Evolutionary conservation across 2,888 invertebrate genomes (phyloP), one percentile per base, ranked within the genome.

Genomic region (Caenorhabditis plicata): DNA sequence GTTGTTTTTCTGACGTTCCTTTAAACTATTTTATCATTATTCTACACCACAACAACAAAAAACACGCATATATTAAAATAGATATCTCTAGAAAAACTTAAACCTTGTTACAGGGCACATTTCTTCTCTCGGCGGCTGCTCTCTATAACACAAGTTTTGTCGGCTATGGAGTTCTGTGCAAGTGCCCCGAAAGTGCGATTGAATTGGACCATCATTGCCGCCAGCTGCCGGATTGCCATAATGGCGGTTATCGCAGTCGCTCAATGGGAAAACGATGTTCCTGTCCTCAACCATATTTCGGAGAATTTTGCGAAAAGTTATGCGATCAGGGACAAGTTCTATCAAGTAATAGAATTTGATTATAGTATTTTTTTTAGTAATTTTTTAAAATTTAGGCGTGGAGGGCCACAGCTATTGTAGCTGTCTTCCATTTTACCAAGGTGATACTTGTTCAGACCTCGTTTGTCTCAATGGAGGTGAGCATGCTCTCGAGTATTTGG

Each of bases 311-410:
- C 39, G 78, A 80, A 53, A 75, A 75, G 41, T 49, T 66, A 20
- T 79, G 79, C 46, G 78, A 79, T 51, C 79, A 78, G 41, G 79
- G 79, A 35, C 73, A 77, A 48, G 71, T 69, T 8, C 36, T 78
- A 26, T 68, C 63, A 27, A 65, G 68, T 58, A 25, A 51, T 53
- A 41, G 4, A 7, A 22, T 2, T 3, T 26, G 9, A 3, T 11
- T 17, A 5, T 32, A 17, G n/a, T 11, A 5, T 13, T 9, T 3
- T 27, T 27, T 9, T 27, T 9, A 27, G 33, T 9, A 17, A 5
- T 33, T 5, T n/a, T 48, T 4, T 33, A 7, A 15, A 36, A 41
- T 56, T 35, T 23, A 64, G 73, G 74, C 8, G 48, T 62, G 3
- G 70, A 74, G 31, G 77, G 78, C 4, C 58, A 70, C 17, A 69